Base-by-base conservation (phyloP, 1,140 invertebrate species). In the Cydia fagiglandana region DNA sequence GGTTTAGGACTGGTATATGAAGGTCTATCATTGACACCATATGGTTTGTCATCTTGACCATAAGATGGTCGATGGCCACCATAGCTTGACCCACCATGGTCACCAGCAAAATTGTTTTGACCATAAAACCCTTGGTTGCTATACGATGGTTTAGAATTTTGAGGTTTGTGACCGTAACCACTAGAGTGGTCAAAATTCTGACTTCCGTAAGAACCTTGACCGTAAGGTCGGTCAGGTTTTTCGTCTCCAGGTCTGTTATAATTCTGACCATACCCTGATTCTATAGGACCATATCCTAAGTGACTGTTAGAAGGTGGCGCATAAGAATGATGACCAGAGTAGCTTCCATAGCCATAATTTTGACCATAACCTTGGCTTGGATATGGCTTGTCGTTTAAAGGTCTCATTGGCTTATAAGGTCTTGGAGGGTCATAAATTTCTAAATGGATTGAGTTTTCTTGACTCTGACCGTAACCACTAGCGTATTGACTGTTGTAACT, bases 351-450 rank as follows among this genome's bases (percentile, higher is more conserved):
- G 13, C 83, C 83, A 73, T 84, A 85, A 68, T 79, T 75, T 24
- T 77, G 76, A 74, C 73, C 76, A 75, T 77, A 74, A 64, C 80
- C 77, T 73, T 83, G 82, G 5, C 73, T 64, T 56, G 77, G 53
- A 76, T 86, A 80, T 45, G 87, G 86, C 76, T 78, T 86, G 45
- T 83, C 61, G 13, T 66, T 34, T 17, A 66, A 74, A 61, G 80
- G 76, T 28, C 77, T 74, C 70, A 50, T 79, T 13, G 88, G 86
- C 68, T 76, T 87, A 53, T 89, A 88, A 7, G 88, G 85, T 77
- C 89, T 81, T 3, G 89, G 88, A 34, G 91, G 89, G 73, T 91
- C 91, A 74, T 86, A 81, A 50, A 92, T 91, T 84, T 91, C 87
- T 2, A 91, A 77, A 73, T 90, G 81, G 56, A 91, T 87, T 2